These are phyloP conservation scores for Ichneumon xanthorius DNA, from an alignment of 2,888 invertebrate genomes.

Conservation along the genomic window DNA sequence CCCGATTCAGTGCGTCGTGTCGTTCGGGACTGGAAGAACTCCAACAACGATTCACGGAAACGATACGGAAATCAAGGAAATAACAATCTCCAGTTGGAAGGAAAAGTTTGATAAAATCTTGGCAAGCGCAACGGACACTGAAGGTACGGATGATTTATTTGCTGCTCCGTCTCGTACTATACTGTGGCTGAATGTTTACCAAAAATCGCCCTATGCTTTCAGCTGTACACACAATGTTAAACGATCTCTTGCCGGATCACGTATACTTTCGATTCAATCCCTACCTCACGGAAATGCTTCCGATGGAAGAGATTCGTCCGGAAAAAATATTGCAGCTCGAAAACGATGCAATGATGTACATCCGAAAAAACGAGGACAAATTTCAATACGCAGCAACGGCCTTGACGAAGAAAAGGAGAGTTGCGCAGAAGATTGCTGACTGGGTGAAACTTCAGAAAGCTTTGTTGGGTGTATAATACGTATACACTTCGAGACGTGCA, in stretches of 20 bases:
- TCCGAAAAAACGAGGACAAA: constrained; percentile 92
- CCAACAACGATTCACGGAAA: constrained; percentile 77
- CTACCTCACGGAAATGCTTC: constrained; percentile 91
- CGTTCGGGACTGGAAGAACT: constrained; percentile 92
- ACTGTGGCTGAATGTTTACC: background rate
- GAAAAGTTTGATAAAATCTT: constrained; percentile 93
- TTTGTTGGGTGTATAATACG: constrained; percentile 77
- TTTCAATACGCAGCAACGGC: constrained; percentile 88
- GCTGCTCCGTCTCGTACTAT: background rate
- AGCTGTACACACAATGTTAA: constrained; percentile 92
- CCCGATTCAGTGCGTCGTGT: constrained; percentile 92
- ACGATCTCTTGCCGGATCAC: constrained; percentile 90
- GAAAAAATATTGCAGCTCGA: constrained; percentile 90
- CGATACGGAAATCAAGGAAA: constrained; percentile 75
- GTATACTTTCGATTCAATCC: constrained; percentile 95
- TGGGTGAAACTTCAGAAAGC: constrained; percentile 84
- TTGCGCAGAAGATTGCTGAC: constrained; percentile 84
- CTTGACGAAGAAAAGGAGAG: constrained; percentile 83
- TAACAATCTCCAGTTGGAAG: constrained; percentile 88
- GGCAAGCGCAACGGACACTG: constrained; percentile 95
- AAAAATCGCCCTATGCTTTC: constrained; percentile 57
- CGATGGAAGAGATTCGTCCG: constrained; percentile 92
- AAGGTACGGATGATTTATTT: constrained; percentile 86
- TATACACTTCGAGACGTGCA: background rate
- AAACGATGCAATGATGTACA: constrained; percentile 92